A percentile compares a stretch with the other conserved stretches of the same genome.
Conservation (phyloP, 2,888 invertebrate species). For the Lasioglossum calceatum region DNA sequence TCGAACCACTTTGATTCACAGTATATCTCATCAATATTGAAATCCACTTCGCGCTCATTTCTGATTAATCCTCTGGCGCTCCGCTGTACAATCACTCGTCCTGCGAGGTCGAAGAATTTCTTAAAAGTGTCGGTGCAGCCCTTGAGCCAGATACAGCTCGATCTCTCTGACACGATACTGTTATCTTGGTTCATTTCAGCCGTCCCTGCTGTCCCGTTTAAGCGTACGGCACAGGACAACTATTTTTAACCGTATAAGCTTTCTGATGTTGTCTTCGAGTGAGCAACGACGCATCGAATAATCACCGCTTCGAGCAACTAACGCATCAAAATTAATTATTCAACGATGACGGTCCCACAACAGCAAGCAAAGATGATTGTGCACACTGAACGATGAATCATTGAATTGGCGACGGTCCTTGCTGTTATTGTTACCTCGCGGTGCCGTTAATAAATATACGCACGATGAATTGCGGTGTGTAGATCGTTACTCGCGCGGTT, state of each 20-base stretch:
- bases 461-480: conserved; percentile 52
- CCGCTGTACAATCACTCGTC: conserved; percentile 11
- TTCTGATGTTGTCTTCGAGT: not conserved
- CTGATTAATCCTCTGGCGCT: not conserved
- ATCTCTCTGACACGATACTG: conserved; percentile 33
- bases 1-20: too few species aligned
- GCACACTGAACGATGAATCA: conserved; percentile 60
- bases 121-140: conserved; percentile 48
- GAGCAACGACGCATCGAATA: not conserved
- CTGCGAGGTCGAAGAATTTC: conserved; percentile 48
- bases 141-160: conserved; percentile 61
- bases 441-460: conserved; percentile 46
- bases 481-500: conserved; percentile 25
- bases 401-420: conserved; percentile 16
- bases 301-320: not conserved
- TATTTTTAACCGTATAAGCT: conserved; percentile 36
- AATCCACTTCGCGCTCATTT: not conserved
- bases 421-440: conserved; percentile 42
- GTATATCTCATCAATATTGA: not conserved
- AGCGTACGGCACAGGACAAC: conserved; percentile 28
- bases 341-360: conserved; percentile 39
- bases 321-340: conserved; percentile 67
- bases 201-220: conserved; percentile 46
- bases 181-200: conserved; percentile 45
- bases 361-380: conserved; percentile 29